Evolutionary conservation across 2,113 vertebrate species (phyloP).

Genomic region (Sminthopsis crassicaudata): DNA sequence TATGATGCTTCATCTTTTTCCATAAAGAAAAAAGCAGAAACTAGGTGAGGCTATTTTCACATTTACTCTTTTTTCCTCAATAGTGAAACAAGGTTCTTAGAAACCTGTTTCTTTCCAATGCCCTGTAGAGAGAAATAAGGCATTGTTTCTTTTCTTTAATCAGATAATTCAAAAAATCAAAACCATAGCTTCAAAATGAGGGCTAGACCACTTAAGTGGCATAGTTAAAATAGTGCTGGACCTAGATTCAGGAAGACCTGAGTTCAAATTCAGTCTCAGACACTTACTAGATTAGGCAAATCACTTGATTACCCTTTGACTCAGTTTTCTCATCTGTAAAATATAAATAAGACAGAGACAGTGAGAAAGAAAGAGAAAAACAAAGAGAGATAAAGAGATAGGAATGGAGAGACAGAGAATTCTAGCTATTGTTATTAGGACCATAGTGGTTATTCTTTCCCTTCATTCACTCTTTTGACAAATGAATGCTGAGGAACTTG

Average conservation of each 20-base stretch:
- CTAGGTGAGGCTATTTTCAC: neutral
- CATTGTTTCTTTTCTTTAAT: conserved; percentile 55
- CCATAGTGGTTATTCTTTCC: neutral
- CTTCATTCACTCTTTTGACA: neutral
- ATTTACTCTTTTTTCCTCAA: conserved; percentile 7
- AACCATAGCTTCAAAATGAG: neutral
- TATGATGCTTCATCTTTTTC: neutral
- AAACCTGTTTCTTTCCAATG: neutral
- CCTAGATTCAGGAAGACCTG: neutral
- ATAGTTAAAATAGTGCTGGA: neutral
- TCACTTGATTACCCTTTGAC: neutral
- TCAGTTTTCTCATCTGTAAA: neutral
- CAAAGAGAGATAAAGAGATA: no score
- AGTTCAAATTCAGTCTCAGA: neutral
- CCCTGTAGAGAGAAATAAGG: neutral
- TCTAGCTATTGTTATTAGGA: neutral
- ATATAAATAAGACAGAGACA: neutral
- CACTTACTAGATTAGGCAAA: neutral
- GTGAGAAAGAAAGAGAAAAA: no score
- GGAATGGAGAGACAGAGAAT: neutral
- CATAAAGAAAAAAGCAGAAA: neutral
- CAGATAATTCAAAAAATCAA: neutral
- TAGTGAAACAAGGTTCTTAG: conserved; percentile 24
- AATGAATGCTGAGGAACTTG: neutral
- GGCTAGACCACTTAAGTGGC: neutral